Conservation (phyloP, 2,888 invertebrate genomes). For the Eurois occulta region DNA sequence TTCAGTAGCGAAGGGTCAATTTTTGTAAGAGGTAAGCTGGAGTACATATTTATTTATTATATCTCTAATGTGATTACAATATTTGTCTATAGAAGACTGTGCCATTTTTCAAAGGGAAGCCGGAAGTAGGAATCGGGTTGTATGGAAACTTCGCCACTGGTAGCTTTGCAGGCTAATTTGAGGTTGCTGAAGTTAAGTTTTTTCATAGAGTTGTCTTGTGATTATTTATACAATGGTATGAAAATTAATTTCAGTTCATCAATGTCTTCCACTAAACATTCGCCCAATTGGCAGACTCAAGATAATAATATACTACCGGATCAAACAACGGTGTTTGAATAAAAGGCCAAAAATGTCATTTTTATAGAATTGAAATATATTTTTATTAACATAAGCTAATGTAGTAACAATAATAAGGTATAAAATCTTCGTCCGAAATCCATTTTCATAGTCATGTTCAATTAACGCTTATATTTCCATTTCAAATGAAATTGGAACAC, state of each 20-base stretch:
- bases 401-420: neutral
- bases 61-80: too few relatives aligned
- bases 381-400: neutral
- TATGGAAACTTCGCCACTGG: too few relatives aligned
- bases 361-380: neutral
- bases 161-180: neutral
- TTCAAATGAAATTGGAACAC: conserved; percentile 23
- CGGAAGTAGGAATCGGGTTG: too few relatives aligned
- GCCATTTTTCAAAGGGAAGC: too few relatives aligned
- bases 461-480: conserved; percentile 19
- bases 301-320: neutral
- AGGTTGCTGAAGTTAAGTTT: neutral
- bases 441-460: conserved; percentile 14
- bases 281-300: neutral
- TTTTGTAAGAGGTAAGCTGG: too few relatives aligned
- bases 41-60: too few relatives aligned
- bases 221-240: neutral
- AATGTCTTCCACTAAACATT: neutral
- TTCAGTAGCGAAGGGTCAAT: too few relatives aligned
- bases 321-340: neutral
- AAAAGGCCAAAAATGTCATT: neutral
- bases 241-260: neutral
- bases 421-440: conserved; percentile 1
- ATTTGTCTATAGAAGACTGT: too few relatives aligned
- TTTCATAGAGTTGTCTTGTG: neutral